phyloP scores from a whole-genome alignment of 2,888 invertebrate species.

The Melanargia galathea region DNA sequence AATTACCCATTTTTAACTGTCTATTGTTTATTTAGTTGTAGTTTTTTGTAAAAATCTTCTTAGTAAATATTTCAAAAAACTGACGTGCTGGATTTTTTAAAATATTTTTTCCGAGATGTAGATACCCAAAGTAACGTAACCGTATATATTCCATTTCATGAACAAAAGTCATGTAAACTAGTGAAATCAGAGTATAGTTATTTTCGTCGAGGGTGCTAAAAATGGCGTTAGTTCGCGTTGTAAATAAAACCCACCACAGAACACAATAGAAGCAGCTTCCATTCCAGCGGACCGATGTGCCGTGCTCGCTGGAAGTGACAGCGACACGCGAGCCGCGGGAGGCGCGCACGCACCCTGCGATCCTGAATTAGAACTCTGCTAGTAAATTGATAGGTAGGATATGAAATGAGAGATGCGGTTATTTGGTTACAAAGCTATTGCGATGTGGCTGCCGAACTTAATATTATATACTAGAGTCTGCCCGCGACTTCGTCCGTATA shows the following conservation, averaged over 20 bases:
- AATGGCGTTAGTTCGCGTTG: background rate
- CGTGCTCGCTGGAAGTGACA: slow-evolving; percentile 55
- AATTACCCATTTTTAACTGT: no score
- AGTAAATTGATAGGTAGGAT: slow-evolving; percentile 20
- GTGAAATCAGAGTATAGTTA: background rate
- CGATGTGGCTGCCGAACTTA: background rate
- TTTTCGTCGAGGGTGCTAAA: background rate
- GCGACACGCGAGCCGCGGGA: slow-evolving; percentile 45
- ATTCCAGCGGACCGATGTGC: slow-evolving; percentile 58
- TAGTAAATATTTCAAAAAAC: no score
- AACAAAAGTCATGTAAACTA: no score
- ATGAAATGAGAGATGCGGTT: slow-evolving; percentile 5
- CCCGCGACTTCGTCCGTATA: no score
- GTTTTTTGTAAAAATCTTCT: no score
- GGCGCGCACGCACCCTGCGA: slow-evolving; percentile 39
- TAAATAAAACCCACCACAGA: slow-evolving; percentile 13
- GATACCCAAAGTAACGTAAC: no score
- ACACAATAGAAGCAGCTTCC: slow-evolving; percentile 40
- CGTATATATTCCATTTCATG: no score
- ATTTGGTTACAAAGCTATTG: slow-evolving; percentile 17
- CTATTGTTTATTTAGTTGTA: no score
- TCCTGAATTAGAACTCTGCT: slow-evolving; percentile 27
- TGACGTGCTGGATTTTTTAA: no score
- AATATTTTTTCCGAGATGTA: no score
- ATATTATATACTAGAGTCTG: background rate